phyloP scores from a whole-genome alignment of 2,797 vertebrate species.

The Mus spretus region DNA sequence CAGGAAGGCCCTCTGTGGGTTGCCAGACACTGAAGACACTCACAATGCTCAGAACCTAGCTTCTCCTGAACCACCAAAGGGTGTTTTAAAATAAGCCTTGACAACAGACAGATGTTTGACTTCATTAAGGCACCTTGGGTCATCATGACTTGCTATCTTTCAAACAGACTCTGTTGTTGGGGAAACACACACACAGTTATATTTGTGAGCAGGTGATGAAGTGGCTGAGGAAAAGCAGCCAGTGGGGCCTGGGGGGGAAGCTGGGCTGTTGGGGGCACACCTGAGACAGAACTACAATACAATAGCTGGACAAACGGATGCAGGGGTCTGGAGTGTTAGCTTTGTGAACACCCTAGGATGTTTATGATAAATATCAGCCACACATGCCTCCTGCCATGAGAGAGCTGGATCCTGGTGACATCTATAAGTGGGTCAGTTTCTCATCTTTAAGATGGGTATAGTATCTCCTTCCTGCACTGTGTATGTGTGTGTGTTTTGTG shows the following conservation, averaged over 20 bases:
- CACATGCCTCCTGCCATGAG: neutral
- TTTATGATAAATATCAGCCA: neutral
- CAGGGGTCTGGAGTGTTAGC: neutral
- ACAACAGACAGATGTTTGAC: neutral
- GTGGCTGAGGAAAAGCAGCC: neutral
- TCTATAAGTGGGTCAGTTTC: neutral
- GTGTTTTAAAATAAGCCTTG: neutral
- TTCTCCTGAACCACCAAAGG: neutral
- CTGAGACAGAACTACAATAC: neutral
- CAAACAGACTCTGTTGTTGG: neutral
- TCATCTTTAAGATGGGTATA: neutral
- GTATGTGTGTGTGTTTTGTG: neutral
- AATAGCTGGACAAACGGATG: accelerated
- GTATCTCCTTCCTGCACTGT: neutral
- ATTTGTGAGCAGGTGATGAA: neutral
- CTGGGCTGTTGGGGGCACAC: neutral
- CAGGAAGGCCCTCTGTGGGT: neutral
- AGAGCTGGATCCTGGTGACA: neutral
- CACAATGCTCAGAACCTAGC: neutral
- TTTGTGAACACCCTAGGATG: neutral
- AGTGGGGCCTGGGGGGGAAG: neutral
- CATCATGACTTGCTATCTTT: neutral
- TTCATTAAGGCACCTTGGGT: neutral
- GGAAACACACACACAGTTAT: neutral
- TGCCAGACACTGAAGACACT: neutral